A percentile compares a stretch with the other conserved stretches of the same genome.
Conservation (phyloP, 2,113 vertebrate species). For the Scartelaos histophorus region DNA sequence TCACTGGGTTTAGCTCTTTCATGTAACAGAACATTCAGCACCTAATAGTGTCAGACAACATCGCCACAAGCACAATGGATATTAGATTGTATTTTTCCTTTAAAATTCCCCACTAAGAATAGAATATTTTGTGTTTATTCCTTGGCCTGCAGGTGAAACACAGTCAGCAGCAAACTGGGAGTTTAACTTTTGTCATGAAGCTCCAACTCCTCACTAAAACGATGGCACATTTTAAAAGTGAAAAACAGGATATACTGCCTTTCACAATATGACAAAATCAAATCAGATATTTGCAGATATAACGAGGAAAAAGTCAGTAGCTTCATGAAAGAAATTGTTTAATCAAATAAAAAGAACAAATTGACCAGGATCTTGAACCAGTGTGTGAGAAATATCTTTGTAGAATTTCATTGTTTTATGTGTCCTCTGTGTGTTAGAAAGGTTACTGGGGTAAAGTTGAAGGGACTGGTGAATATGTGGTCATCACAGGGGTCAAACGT, state of each 20-base stretch:
- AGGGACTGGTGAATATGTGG: too few species aligned
- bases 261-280: neutral
- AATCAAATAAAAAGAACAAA: too few species aligned
- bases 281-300: neutral
- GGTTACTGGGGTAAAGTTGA: too few species aligned
- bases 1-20: neutral
- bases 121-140: conserved; percentile 1
- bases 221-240: neutral
- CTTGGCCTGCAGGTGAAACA: conserved; percentile 1
- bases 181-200: neutral
- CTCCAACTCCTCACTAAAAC: neutral
- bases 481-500: too few species aligned
- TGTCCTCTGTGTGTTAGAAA: too few species aligned
- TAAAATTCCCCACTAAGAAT: neutral
- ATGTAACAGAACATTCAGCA: neutral
- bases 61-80: neutral
- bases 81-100: conserved; percentile 1
- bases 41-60: conserved; percentile 5
- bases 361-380: too few species aligned
- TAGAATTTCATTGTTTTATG: too few species aligned
- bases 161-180: neutral
- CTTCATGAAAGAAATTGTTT: too few species aligned
- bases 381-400: too few species aligned
- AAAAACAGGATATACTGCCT: neutral
- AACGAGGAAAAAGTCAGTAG: too few species aligned